phyloP scores from a whole-genome alignment of 2,888 invertebrate genomes.

The Hydrotaea diabolus region DNA sequence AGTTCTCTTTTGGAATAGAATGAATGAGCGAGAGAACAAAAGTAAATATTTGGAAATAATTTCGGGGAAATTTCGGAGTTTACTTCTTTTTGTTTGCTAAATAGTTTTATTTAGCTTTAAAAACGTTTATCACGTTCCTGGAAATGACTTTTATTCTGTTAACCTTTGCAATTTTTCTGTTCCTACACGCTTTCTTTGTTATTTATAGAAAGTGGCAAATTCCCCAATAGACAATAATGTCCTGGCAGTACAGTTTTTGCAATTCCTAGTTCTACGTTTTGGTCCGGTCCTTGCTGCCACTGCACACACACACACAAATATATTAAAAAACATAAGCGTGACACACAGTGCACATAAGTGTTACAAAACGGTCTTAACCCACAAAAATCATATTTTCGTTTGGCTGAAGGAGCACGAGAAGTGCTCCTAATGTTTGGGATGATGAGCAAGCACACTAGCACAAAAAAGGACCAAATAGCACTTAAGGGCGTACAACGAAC shows the following conservation, averaged over 20 bases:
- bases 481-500: constrained; percentile 56
- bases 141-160: constrained; percentile 25
- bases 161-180: constrained; percentile 25
- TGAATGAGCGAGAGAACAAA: no score
- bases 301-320: constrained; percentile 5
- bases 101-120: constrained; percentile 39
- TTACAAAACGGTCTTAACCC: constrained; percentile 40
- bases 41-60: constrained; percentile 19
- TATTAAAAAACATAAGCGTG: not conserved
- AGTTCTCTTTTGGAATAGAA: not conserved
- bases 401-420: constrained; percentile 12
- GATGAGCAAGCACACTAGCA: constrained; percentile 21
- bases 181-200: not conserved
- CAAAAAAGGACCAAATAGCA: constrained; percentile 53
- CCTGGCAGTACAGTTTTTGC: constrained; percentile 2
- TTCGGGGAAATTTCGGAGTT: not conserved
- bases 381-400: constrained; percentile 40
- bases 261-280: not conserved
- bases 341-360: not conserved
- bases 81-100: not conserved
- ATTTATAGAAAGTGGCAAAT: constrained; percentile 19
- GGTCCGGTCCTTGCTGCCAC: not conserved
- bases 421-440: constrained; percentile 14
- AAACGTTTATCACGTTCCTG: not conserved
- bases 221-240: constrained; percentile 9